Evolutionary conservation across 1,140 invertebrate genomes (phyloP), one percentile per base, ranked within the genome.

Genomic region (Hyposmocoma kahamanoa): DNA sequence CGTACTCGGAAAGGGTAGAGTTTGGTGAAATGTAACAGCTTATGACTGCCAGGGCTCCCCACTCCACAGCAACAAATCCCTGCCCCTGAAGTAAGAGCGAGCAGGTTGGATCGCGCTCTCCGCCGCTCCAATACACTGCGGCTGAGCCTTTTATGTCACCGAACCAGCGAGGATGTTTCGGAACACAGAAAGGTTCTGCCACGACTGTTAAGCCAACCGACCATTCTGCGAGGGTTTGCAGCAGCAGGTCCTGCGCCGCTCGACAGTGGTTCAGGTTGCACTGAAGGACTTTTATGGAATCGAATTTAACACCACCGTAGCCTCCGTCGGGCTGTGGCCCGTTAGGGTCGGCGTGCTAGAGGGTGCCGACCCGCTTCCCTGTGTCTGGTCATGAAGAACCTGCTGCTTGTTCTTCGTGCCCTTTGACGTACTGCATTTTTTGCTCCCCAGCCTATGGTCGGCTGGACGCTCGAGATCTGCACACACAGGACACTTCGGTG

Each of bases 181-280:
- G 59, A 5, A 56, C 38, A 1, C 11, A 10, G 17, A 53, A 54
- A 4, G 59, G 54, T 19, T 61, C 53, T n/a, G 50, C 43, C 6
- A 56, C 22, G 9, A 65, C 52, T 1, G 52, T 52, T 1, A 60
- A 3, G 1, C 21, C 47, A 30, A 56, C 28, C 13, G 50, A 55
- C 36, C 41, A 47, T 38, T 65, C 55, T 9, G 36, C 20, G 10
- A 60, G 0, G 20, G 43, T 48, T 28, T 64, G 62, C 34, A 58
- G 10, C 9, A 53, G 36, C 15, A 65, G 32, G 26, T 57, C 45
- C 15, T 64, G 57, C 0, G 57, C 52, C 21, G 19, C 39, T 15
- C 50, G 58, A 21, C 51, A 59, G 22, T 59, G 52, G 26, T 54
- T 57, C 28, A 57, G 36, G 24, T 62, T 62, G 11, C 48, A 34